Percentiles rank a stretch among this genome's conserved stretches.
Evolutionary conservation across 2,113 vertebrate species (phyloP).

Genomic region (Passer montanus): DNA sequence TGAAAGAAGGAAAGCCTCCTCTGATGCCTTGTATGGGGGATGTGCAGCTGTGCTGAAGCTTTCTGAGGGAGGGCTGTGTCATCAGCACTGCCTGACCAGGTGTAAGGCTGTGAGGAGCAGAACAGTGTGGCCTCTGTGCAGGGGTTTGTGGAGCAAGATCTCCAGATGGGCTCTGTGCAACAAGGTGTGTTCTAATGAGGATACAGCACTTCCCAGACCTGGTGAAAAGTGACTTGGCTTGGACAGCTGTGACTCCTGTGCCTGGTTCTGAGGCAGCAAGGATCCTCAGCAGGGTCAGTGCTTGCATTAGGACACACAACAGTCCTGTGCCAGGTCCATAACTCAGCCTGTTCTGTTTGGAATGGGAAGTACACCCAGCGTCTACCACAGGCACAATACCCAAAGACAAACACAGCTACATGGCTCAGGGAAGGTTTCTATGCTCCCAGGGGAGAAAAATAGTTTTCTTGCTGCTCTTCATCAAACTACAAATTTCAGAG

Average conservation of each 20-base stretch:
- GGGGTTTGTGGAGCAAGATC: neutral
- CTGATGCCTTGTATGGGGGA: fast-evolving
- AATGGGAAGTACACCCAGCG: neutral
- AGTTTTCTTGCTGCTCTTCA: neutral
- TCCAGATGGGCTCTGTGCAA: neutral
- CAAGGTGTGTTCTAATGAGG: neutral
- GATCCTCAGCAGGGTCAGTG: neutral
- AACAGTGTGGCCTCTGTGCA: neutral
- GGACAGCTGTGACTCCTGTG: neutral
- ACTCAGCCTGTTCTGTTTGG: neutral
- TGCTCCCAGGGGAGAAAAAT: neutral
- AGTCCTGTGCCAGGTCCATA: neutral
- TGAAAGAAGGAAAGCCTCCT: neutral
- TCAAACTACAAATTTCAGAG: neutral
- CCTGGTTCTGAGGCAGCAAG: neutral
- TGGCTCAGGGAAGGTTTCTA: neutral
- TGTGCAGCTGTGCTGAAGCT: neutral
- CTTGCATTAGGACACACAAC: neutral
- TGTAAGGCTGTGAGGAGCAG: neutral
- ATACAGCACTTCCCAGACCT: neutral
- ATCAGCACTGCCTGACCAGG: neutral
- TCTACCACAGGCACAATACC: neutral
- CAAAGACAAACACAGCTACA: neutral
- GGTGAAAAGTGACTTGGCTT: neutral
- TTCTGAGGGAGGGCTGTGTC: neutral